Conservation (phyloP, 2,888 invertebrate genomes). For the Crocallis elinguaria region DNA sequence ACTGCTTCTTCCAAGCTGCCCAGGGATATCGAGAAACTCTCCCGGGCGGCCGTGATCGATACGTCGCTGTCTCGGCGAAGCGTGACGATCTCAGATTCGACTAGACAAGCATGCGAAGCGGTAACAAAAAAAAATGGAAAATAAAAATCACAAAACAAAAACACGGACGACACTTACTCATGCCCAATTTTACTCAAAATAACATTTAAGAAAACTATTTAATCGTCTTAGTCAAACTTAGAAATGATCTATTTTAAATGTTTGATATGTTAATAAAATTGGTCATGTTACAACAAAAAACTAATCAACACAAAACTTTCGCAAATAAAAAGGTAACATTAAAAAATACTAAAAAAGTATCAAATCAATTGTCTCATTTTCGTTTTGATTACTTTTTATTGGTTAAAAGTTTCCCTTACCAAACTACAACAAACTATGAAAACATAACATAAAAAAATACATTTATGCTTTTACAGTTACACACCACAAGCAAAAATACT, state of each 20-base stretch:
- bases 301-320: not conserved
- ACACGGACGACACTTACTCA: no score
- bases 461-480: no score
- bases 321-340: conserved; percentile 15
- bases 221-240: no score
- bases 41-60: conserved; percentile 71
- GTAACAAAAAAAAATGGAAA: conserved; percentile 43
- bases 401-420: no score
- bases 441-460: no score
- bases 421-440: no score
- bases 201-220: no score
- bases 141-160: not conserved
- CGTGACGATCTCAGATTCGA: conserved; percentile 82
- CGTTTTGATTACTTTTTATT: no score
- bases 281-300: not conserved
- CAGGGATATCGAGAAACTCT: conserved; percentile 78
- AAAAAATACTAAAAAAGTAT: not conserved
- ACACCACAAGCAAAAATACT: no score
- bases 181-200: no score
- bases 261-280: not conserved
- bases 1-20: conserved; percentile 80
- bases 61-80: conserved; percentile 82
- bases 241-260: not conserved
- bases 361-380: not conserved
- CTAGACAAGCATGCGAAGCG: conserved; percentile 62